phyloP scores from a whole-genome alignment of 2,888 invertebrate genomes.

The Zygaena filipendulae region DNA sequence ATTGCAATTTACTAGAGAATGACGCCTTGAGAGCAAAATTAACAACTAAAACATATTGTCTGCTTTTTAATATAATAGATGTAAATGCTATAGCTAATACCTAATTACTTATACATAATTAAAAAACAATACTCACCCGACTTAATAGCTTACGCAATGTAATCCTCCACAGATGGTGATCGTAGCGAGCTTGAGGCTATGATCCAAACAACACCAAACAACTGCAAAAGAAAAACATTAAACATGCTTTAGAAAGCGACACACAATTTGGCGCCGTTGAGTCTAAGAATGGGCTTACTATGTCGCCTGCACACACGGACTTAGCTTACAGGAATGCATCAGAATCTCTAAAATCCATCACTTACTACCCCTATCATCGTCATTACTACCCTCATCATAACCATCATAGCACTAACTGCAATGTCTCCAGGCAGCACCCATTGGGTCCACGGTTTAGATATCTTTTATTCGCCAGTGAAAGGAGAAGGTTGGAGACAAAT shows the following conservation, averaged over 20 bases:
- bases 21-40: too few relatives aligned
- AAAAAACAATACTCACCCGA: too few relatives aligned
- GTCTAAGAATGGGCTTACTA: slow-evolving; percentile 57
- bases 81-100: too few relatives aligned
- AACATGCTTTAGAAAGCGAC: slow-evolving; percentile 67
- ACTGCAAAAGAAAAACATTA: slow-evolving; percentile 70
- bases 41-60: too few relatives aligned
- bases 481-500: slow-evolving; percentile 48
- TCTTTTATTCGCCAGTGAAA: slow-evolving; percentile 41
- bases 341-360: slow-evolving; percentile 35
- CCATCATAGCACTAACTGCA: slow-evolving; percentile 36
- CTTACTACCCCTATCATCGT: slow-evolving; percentile 35
- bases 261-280: slow-evolving; percentile 41
- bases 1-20: too few relatives aligned
- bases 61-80: too few relatives aligned
- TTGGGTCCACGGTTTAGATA: slow-evolving; percentile 47
- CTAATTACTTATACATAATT: too few relatives aligned
- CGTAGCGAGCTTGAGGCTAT: slow-evolving; percentile 70
- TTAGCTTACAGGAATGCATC: slow-evolving; percentile 61
- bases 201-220: slow-evolving; percentile 70
- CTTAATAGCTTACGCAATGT: slow-evolving; percentile 66
- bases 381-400: slow-evolving; percentile 32
- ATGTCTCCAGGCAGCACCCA: slow-evolving; percentile 52
- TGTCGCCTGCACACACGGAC: slow-evolving; percentile 62
- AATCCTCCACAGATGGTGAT: slow-evolving; percentile 70